phyloP scores from a whole-genome alignment of 2,113 vertebrate species.

The Thunnus maccoyii region DNA sequence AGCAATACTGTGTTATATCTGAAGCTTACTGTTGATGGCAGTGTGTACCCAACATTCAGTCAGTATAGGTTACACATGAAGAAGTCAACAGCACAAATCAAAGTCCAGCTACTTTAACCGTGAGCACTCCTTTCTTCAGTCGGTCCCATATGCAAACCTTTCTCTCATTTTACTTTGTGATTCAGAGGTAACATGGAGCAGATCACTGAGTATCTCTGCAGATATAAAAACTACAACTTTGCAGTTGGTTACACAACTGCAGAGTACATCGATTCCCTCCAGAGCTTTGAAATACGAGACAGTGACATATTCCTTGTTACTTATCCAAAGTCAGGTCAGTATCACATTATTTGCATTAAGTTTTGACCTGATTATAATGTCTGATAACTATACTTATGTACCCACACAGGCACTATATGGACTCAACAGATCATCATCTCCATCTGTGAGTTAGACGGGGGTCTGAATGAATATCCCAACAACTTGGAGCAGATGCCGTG shows the following conservation, averaged over 20 bases:
- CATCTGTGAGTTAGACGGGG: slow-evolving; percentile 18
- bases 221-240: slow-evolving; percentile 80
- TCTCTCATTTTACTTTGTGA: not conserved
- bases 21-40: too few relatives aligned
- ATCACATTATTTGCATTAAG: not conserved
- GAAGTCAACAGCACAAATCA: not conserved
- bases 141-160: not conserved
- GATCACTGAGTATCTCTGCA: slow-evolving; percentile 39
- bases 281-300: slow-evolving; percentile 80
- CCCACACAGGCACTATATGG: slow-evolving; percentile 36
- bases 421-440: slow-evolving; percentile 56
- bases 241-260: not conserved
- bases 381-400: not conserved
- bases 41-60: too few relatives aligned
- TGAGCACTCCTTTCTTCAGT: not conserved
- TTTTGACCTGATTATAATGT: not conserved
- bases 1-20: too few relatives aligned
- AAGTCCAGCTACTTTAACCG: not conserved
- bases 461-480: slow-evolving; percentile 19
- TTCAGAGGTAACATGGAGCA: slow-evolving; percentile 54
- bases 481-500: slow-evolving; percentile 76
- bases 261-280: slow-evolving; percentile 78
- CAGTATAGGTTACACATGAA: too few relatives aligned
- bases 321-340: slow-evolving; percentile 58
- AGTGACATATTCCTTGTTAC: slow-evolving; percentile 76